Conservation (phyloP, 35 echinoderm and acorn worm species). For the Holothuria glaberrima region DNA sequence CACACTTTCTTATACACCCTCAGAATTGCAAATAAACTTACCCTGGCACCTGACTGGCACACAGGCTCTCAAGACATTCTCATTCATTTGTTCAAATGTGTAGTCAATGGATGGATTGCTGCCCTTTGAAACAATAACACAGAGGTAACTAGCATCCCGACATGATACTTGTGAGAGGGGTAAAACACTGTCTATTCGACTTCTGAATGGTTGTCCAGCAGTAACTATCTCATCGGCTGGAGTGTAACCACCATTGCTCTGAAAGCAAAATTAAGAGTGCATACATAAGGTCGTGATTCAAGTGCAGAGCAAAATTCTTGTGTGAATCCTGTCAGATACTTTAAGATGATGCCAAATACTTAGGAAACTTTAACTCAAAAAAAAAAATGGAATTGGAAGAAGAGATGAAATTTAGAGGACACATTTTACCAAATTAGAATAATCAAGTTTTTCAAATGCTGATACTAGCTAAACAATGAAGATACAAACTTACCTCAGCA, state of each 20-base stretch:
- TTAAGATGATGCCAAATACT: too few relatives aligned
- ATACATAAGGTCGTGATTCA: too few relatives aligned
- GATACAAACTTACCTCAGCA: constrained; percentile 5
- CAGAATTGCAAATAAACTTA: not conserved
- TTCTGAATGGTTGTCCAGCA: constrained; percentile 19
- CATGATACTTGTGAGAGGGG: not conserved
- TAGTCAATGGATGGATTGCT: not conserved
- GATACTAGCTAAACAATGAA: too few relatives aligned
- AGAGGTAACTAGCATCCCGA: not conserved
- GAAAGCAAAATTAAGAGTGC: not conserved
- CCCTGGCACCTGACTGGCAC: not conserved
- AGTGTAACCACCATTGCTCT: not conserved
- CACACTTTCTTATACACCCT: too few relatives aligned
- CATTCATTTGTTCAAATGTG: not conserved
- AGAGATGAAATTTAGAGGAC: too few relatives aligned
- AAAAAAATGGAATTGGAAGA: too few relatives aligned
- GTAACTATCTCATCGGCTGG: not conserved
- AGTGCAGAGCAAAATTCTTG: too few relatives aligned
- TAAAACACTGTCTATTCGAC: not conserved
- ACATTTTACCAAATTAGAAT: too few relatives aligned
- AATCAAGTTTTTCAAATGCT: too few relatives aligned
- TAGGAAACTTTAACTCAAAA: too few relatives aligned
- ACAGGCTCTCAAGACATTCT: not conserved
- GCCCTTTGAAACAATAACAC: not conserved
- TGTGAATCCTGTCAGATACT: too few relatives aligned